Evolutionary conservation across 2,888 invertebrate genomes (phyloP), one percentile per base, ranked within the genome.

Genomic region (Drosophila acutilabella): DNA sequence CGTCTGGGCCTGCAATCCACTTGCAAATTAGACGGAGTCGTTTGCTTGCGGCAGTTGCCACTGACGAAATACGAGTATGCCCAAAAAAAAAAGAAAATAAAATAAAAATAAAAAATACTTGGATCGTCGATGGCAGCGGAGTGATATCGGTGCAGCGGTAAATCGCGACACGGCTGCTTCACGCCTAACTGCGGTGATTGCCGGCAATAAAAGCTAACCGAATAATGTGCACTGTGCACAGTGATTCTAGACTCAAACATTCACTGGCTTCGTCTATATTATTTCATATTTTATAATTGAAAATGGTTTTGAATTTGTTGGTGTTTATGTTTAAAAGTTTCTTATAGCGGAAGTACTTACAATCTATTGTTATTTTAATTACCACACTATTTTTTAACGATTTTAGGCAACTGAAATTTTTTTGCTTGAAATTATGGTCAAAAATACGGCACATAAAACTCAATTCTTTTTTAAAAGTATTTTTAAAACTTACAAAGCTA

Each of bases 151-250:
- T 23, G 51, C 57, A 41, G 20, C 51, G 38, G 42, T 18, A 38
- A 53, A 50, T 48, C 54, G 64, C 71, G 60, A 78, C 66, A 78
- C 78, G 78, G 71, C 71, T 71, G 74, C 66, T 86, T 83, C 87
- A 83, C 87, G 83, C 81, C 81, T 80, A 64, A 69, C 51, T 74
- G 86, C 86, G 30, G 73, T 58, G 83, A 82, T 86, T 73, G 70
- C 51, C 57, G 59, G 65, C 58, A 67, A 52, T 66, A 79, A 60
- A 57, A 58, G 50, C 36, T 57, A 67, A 54, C 48, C 23, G 33
- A 33, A 36, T 77, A 33, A 1, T 67, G 59, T 71, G 61, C 59
- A 72, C 76, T 50, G 48, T 61, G 67, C 59, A 71, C 80, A 62
- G 56, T 69, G 67, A 52, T 30, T 18, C 36, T 6, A 40, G 26